Percentiles rank a stretch among this genome's conserved stretches.
These are phyloP conservation scores for Ophion costatus DNA, from an alignment of 2,888 invertebrate species.

Conservation along the genomic window DNA sequence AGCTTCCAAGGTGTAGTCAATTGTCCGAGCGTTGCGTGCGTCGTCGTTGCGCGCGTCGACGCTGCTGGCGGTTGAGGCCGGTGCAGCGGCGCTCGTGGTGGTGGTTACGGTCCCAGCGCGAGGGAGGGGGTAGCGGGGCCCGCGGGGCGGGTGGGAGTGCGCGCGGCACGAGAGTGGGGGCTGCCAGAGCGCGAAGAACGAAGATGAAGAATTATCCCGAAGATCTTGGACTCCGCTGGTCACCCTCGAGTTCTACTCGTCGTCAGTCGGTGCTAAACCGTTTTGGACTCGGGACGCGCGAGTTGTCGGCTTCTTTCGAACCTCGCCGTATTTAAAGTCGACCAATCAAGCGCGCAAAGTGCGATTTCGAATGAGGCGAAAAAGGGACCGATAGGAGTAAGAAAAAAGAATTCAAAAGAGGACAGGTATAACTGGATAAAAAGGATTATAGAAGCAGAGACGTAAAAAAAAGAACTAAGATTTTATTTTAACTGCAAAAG, in stretches of 20 bases:
- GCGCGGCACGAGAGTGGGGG: slow-evolving; percentile 47
- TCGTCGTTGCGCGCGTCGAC: background rate
- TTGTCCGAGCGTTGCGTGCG: background rate
- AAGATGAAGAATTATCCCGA: slow-evolving; percentile 82
- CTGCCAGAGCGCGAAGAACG: slow-evolving; percentile 76
- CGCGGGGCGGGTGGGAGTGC: background rate
- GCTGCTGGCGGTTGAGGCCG: background rate
- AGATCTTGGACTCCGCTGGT: slow-evolving; percentile 72
- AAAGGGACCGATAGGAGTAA: background rate
- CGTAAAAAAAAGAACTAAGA: background rate
- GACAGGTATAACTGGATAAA: background rate
- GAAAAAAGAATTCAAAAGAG: background rate
- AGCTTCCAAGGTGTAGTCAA: background rate
- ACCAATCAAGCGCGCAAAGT: background rate
- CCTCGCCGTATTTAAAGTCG: background rate
- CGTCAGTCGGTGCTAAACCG: slow-evolving; percentile 83
- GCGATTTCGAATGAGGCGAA: background rate
- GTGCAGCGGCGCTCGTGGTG: background rate
- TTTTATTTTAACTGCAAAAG: too few relatives aligned
- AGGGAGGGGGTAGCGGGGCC: background rate
- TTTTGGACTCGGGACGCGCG: slow-evolving; percentile 64
- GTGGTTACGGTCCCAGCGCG: background rate
- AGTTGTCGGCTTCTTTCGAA: background rate
- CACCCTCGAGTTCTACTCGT: slow-evolving; percentile 38
- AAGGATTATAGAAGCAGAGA: background rate